Evolutionary conservation across 1,140 invertebrate genomes (phyloP).

Genomic region (Glossosoma conforme): DNA sequence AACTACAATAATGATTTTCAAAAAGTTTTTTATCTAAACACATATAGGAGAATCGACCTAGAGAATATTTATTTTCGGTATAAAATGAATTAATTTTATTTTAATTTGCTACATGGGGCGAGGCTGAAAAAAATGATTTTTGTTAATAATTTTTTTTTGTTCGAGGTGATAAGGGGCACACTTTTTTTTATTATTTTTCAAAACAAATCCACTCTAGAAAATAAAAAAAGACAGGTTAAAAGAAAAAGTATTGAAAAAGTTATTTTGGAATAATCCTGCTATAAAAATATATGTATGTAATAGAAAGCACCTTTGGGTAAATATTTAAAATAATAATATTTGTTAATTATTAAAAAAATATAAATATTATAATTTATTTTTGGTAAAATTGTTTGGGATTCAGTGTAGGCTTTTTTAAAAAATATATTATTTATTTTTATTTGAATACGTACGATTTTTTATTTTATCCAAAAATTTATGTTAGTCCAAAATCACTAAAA

Average conservation of each 20-base stretch:
- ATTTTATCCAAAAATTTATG: no score
- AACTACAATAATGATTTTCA: no score
- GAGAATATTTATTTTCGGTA: no score
- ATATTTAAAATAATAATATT: conserved; percentile 3
- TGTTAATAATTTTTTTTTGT: no score
- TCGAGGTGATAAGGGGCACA: no score
- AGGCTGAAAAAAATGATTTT: no score
- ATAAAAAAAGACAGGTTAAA: neutral
- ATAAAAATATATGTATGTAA: neutral
- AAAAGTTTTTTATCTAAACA: no score
- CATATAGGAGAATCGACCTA: no score
- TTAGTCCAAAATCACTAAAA: no score
- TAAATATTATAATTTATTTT: neutral
- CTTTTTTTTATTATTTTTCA: neutral
- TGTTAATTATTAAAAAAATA: neutral
- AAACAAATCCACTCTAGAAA: neutral
- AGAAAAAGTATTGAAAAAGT: conserved; percentile 5
- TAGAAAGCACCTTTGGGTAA: conserved; percentile 27
- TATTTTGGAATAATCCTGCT: conserved; percentile 18
- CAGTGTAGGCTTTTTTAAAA: conserved; percentile 2
- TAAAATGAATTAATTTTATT: no score
- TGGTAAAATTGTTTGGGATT: neutral
- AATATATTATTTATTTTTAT: conserved; percentile 1
- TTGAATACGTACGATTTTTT: no score
- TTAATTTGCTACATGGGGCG: no score